These are phyloP conservation scores for Chloromyia formosa DNA, from an alignment of 2,888 invertebrate genomes.

Conservation along the genomic window DNA sequence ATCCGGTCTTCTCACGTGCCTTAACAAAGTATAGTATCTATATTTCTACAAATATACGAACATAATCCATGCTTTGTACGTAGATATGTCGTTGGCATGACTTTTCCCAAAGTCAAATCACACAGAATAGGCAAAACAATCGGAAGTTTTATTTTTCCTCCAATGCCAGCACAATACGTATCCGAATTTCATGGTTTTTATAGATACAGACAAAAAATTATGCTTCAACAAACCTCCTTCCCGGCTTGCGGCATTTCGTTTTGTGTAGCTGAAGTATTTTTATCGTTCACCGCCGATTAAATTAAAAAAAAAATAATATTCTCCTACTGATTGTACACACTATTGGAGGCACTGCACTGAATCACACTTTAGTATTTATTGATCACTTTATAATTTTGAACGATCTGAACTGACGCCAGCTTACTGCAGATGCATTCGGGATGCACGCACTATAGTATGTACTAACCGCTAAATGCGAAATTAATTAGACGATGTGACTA, in stretches of 20 bases:
- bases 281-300: not conserved
- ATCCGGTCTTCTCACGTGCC: not conserved
- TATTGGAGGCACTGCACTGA: slow-evolving; percentile 1
- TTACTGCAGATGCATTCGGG: no score
- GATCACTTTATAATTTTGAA: not conserved
- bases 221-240: slow-evolving; percentile 30
- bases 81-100: not conserved
- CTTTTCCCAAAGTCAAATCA: no score
- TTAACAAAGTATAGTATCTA: not conserved
- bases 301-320: not conserved
- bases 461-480: no score
- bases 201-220: no score
- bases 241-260: slow-evolving; percentile 16
- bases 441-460: no score
- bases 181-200: no score
- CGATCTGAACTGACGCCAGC: no score
- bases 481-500: no score
- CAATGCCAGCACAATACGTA: no score
- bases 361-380: not conserved
- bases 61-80: not conserved
- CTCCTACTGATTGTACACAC: not conserved
- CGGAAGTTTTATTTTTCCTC: no score
- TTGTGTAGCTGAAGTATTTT: not conserved
- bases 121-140: no score
- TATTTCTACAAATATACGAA: not conserved